A percentile compares a stretch with the other conserved stretches of the same genome.
Conservation (phyloP, 2,797 vertebrate species). For the Sebastes variabilis region DNA sequence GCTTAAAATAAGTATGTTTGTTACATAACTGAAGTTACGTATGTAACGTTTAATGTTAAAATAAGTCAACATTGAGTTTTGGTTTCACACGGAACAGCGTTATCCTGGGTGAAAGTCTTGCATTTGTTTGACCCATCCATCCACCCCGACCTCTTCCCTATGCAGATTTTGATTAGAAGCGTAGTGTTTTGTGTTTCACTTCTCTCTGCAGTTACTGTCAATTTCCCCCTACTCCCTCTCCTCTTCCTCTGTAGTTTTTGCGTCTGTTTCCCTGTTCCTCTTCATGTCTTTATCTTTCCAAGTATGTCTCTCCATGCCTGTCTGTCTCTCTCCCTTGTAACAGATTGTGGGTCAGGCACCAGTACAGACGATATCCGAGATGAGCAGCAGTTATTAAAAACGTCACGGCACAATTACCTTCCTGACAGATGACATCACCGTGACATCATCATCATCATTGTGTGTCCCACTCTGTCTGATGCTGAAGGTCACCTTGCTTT, state of each 20-base stretch:
- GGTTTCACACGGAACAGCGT: too few relatives aligned
- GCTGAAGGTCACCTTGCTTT: slow-evolving; percentile 59
- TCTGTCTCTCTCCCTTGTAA: slow-evolving; percentile 13
- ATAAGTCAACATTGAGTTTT: too few relatives aligned
- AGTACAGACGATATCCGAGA: neutral
- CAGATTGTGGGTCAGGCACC: slow-evolving; percentile 27
- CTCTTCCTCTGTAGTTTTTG: neutral
- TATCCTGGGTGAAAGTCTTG: too few relatives aligned
- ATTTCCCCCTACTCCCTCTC: neutral
- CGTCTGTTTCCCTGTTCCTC: neutral
- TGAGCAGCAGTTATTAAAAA: slow-evolving; percentile 44
- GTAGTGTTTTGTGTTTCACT: too few relatives aligned
- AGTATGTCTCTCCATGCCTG: neutral
- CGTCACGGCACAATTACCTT: slow-evolving; percentile 32
- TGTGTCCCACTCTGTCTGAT: slow-evolving; percentile 18
- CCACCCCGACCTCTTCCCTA: accelerated
- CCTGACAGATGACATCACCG: slow-evolving; percentile 54
- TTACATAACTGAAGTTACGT: too few relatives aligned
- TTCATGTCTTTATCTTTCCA: neutral
- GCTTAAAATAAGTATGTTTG: too few relatives aligned
- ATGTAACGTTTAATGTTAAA: too few relatives aligned
- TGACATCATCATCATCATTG: slow-evolving; percentile 55
- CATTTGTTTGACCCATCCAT: too few relatives aligned
- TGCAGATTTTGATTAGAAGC: accelerated
- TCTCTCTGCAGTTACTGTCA: too few relatives aligned